phyloP scores from a whole-genome alignment of 2,888 invertebrate genomes.

The Cantharis lateralis region DNA sequence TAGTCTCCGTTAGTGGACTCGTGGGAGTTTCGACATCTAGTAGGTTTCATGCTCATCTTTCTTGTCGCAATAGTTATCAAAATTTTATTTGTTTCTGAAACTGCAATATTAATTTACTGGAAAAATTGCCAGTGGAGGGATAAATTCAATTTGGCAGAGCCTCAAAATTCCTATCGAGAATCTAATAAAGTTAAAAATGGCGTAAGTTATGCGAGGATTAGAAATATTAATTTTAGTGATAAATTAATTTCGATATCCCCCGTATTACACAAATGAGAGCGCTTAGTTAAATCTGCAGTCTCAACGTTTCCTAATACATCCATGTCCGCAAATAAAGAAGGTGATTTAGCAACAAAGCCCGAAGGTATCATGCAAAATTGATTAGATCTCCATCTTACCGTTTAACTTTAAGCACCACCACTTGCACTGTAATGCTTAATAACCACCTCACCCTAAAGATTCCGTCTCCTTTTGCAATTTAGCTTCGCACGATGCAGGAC shows the following conservation, averaged over 20 bases:
- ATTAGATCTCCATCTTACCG: slow-evolving; percentile 18
- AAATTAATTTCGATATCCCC: background rate
- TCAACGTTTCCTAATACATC: slow-evolving; percentile 6
- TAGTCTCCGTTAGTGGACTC: slow-evolving; percentile 15
- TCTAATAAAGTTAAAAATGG: background rate
- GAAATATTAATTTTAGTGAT: background rate
- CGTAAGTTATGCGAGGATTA: background rate
- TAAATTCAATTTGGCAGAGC: background rate
- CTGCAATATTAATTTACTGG: no score
- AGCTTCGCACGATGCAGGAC: background rate
- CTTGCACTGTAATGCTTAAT: slow-evolving; percentile 11
- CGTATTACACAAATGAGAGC: background rate
- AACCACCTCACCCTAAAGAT: background rate
- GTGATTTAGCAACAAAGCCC: slow-evolving; percentile 9
- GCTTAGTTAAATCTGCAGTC: background rate
- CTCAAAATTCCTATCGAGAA: background rate
- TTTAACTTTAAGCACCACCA: slow-evolving; percentile 19
- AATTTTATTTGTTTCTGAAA: background rate
- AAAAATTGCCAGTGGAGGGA: background rate
- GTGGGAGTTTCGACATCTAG: slow-evolving; percentile 18
- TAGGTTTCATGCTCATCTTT: slow-evolving; percentile 16
- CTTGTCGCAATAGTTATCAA: slow-evolving; percentile 17
- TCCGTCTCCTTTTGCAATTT: background rate
- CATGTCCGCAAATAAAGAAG: slow-evolving; percentile 16
- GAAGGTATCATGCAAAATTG: slow-evolving; percentile 21